Evolutionary conservation across 30 jellyfish, hydroid and myxozoan species (phyloP).

Genomic region (Aurelia sp.): DNA sequence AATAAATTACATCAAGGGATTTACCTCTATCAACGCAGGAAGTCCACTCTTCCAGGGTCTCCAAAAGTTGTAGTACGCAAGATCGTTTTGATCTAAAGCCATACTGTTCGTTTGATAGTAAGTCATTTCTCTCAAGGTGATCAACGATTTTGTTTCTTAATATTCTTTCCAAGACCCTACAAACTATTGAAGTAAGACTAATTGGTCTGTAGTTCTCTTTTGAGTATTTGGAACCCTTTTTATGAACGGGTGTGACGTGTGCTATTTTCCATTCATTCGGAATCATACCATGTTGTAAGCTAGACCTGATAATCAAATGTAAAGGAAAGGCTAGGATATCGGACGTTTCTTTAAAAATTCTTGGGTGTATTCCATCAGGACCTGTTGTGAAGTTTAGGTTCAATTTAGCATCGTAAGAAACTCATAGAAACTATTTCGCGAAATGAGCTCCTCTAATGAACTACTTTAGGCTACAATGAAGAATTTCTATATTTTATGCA

Average conservation of each 20-base stretch:
- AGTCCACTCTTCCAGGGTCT: constrained; percentile 40
- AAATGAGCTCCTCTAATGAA: too few species aligned
- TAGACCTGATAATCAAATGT: neutral
- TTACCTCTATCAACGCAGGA: neutral
- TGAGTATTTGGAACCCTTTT: neutral
- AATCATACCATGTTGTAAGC: constrained; percentile 31
- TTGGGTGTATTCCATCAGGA: too few species aligned
- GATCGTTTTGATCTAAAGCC: constrained; percentile 18
- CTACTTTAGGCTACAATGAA: too few species aligned
- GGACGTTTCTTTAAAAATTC: neutral
- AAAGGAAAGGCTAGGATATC: constrained; percentile 10
- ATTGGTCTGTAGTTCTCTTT: too few species aligned
- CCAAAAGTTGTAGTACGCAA: constrained; percentile 24
- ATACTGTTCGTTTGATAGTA: constrained; percentile 8
- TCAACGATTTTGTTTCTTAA: too few species aligned
- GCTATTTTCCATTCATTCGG: constrained; percentile 52
- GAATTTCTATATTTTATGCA: too few species aligned
- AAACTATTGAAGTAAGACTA: too few species aligned
- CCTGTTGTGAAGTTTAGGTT: too few species aligned
- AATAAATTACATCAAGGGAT: constrained; percentile 7
- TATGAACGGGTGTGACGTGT: constrained; percentile 21
- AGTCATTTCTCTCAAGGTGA: neutral
- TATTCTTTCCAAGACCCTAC: too few species aligned
- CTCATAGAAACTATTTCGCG: too few species aligned
- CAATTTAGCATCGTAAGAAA: too few species aligned